A percentile compares a stretch with the other conserved stretches of the same genome.
These are phyloP conservation scores for Gymnogyps californianus DNA, from an alignment of 2,113 vertebrate genomes.

Conservation along the genomic window DNA sequence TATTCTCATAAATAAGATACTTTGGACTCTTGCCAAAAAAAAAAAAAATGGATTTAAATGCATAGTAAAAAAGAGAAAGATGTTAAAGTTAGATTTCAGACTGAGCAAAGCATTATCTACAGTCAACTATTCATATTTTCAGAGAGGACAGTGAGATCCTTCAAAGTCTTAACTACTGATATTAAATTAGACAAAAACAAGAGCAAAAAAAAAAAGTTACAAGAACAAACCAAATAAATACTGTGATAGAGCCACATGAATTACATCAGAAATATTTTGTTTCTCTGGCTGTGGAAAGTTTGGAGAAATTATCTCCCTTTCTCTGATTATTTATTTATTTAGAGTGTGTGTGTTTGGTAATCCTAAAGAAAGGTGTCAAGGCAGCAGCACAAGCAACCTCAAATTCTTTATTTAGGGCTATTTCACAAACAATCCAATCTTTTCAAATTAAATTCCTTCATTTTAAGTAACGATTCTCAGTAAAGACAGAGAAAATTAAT, in stretches of 20 bases:
- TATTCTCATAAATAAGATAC: background rate
- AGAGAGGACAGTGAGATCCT: background rate
- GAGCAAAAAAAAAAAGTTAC: fast-evolving
- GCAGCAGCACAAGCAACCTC: background rate
- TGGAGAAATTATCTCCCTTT: background rate
- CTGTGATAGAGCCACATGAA: background rate
- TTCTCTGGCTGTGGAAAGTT: background rate
- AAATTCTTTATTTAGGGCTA: background rate
- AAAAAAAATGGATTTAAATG: background rate
- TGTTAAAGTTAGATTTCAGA: background rate
- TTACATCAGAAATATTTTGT: background rate
- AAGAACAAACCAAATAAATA: background rate
- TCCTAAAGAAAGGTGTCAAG: background rate
- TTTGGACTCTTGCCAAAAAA: background rate
- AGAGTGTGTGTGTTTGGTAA: background rate
- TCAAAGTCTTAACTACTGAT: background rate
- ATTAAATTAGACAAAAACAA: background rate
- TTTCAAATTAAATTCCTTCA: background rate
- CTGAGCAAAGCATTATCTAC: background rate
- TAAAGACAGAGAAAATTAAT: background rate
- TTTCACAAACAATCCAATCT: background rate
- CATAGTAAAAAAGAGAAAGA: background rate
- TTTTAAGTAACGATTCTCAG: background rate
- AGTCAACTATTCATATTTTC: background rate
- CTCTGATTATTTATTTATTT: background rate